Evolutionary conservation across 2,888 invertebrate species (phyloP), one percentile per base, ranked within the genome.

Genomic region (Dexiosoma caninum): DNA sequence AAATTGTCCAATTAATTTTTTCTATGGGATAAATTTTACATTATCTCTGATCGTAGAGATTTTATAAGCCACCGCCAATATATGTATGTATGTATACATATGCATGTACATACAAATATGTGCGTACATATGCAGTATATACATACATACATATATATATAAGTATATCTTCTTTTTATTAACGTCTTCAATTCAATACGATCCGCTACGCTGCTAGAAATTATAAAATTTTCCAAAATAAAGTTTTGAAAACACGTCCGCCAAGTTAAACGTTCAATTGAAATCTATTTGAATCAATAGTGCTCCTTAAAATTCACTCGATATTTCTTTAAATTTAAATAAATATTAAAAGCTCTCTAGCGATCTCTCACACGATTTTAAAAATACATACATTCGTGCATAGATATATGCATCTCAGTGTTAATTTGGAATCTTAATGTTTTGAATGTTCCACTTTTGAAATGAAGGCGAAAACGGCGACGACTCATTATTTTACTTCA

Each of bases 241-340:
- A 7, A 53, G 30, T 80, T 75, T 75, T 66, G 9, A 60, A 70
- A 66, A 77, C 77, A 81, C 81, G 69, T 77, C 81, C 77, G 77
- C 76, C 77, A 72, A 62, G 77, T 71, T 78, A 78, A 82, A 78
- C 75, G 75, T 75, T 78, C 75, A 75, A 70, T 78, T 62, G 57
- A 75, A 57, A 66, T 71, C 78, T 82, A 75, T 78, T 75, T 49
- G 60, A 60, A 44, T 64, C 53, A 59, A 1, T 27, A 42, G 30
- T 66, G 57, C 44, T 51, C 30, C 14, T n/a, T 7, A 16, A 74
- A 55, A 64, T 60, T 60, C 30, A 42, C 64, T 70, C 62, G 55
- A 21, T 62, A 14, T 62, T 53, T 37, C 8, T 59, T 55, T 23
- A 3, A 60, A 37, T 35, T 42, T 9, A 67, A 55, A 37, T 32